These are phyloP conservation scores for Varroa destructor DNA, from an alignment of 1,140 invertebrate genomes.

Conservation along the genomic window DNA sequence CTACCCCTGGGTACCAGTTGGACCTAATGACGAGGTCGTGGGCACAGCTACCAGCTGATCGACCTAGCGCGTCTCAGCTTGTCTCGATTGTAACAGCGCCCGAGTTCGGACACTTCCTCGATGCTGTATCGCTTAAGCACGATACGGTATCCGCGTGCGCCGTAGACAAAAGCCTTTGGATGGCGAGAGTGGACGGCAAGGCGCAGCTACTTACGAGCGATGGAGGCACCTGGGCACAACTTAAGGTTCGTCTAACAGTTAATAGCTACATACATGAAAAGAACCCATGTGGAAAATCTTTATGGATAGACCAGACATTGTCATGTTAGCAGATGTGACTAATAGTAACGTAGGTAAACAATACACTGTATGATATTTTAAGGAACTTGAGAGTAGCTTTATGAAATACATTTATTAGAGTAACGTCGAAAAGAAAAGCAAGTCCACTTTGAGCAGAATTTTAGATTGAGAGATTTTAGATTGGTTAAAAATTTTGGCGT, in stretches of 20 bases:
- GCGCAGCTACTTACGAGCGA: conserved; percentile 3
- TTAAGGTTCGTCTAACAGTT: not conserved
- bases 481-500: too few species aligned
- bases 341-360: too few species aligned
- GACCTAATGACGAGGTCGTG: conserved; percentile 93
- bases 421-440: too few species aligned
- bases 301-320: not conserved
- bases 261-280: not conserved
- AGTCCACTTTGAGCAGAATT: too few species aligned
- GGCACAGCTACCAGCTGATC: conserved; percentile 67
- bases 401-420: too few species aligned
- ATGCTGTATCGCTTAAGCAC: conserved; percentile 51
- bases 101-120: conserved; percentile 74
- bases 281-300: conserved; percentile 8
- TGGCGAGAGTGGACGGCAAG: conserved; percentile 30
- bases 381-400: too few species aligned
- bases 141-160: conserved; percentile 33
- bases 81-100: conserved; percentile 77
- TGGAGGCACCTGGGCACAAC: conserved; percentile 12
- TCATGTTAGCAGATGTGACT: not conserved
- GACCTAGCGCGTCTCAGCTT: conserved; percentile 83
- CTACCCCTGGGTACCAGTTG: conserved; percentile 68
- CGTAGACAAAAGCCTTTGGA: conserved; percentile 19
- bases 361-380: too few species aligned
- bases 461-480: too few species aligned